Percentiles rank a stretch among this genome's conserved stretches.
phyloP scores from a whole-genome alignment of 1,140 invertebrate genomes.

The Drosophila nigromelanica region DNA sequence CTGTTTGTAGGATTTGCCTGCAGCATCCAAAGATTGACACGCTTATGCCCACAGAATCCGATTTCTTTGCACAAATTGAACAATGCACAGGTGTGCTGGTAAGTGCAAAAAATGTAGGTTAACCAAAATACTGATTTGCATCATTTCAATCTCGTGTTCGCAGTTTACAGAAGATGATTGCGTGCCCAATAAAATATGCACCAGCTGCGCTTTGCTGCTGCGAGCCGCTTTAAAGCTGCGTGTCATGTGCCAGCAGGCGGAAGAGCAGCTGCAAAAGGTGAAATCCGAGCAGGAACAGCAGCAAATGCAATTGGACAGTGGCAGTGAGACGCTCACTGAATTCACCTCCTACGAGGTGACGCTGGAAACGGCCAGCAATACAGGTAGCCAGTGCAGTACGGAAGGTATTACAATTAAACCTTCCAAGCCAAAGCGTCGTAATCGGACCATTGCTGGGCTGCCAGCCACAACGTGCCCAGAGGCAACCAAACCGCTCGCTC shows the following conservation, averaged over 20 bases:
- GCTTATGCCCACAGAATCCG: slow-evolving; percentile 35
- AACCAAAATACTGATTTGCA: background rate
- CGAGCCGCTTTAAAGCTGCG: slow-evolving; percentile 58
- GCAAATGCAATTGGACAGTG: slow-evolving; percentile 9
- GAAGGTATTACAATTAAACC: slow-evolving; percentile 39
- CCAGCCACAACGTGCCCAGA: background rate
- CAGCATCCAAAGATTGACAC: slow-evolving; percentile 53
- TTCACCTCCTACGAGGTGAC: slow-evolving; percentile 36
- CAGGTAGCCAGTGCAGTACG: slow-evolving; percentile 15
- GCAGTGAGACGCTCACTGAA: slow-evolving; percentile 22
- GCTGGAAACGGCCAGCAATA: slow-evolving; percentile 20
- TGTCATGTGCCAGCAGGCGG: slow-evolving; percentile 51
- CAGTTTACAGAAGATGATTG: slow-evolving; percentile 42
- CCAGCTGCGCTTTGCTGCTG: slow-evolving; percentile 53
- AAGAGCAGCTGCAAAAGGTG: slow-evolving; percentile 32
- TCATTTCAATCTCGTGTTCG: background rate
- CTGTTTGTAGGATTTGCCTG: slow-evolving; percentile 63
- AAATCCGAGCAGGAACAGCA: background rate
- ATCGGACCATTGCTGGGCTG: background rate
- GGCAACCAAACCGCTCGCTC: background rate
- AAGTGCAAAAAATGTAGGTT: background rate
- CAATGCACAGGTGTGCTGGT: slow-evolving; percentile 57
- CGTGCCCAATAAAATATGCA: slow-evolving; percentile 61
- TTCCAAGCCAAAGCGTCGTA: slow-evolving; percentile 1
- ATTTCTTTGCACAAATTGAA: slow-evolving; percentile 42